phyloP scores from a whole-genome alignment of 37 sponge, comb jelly and placozoan genomes.

The Halichondria panicea region DNA sequence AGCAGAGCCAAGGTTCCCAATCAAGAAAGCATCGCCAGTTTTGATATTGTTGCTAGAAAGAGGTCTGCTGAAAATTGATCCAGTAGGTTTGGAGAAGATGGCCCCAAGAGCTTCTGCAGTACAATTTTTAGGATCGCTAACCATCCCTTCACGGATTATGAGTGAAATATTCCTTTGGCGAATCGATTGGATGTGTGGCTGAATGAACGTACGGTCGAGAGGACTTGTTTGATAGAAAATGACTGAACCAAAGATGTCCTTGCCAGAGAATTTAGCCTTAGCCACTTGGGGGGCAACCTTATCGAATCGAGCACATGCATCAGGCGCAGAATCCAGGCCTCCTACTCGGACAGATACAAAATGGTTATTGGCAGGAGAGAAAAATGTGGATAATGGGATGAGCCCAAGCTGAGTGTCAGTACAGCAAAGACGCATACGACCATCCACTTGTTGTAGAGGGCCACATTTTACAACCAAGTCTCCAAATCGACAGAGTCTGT shows the following conservation, averaged over 20 bases:
- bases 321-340: not conserved
- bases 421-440: conserved; percentile 29
- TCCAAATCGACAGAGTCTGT: conserved; percentile 38
- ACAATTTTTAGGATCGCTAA: not conserved
- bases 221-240: conserved; percentile 52
- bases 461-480: conserved; percentile 63
- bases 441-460: conserved; percentile 2
- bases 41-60: not conserved
- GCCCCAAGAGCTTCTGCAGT: too few relatives aligned
- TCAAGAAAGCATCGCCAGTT: conserved; percentile 26
- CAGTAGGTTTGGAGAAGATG: not conserved
- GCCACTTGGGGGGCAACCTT: conserved; percentile 8
- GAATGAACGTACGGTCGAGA: conserved; percentile 33
- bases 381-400: too few relatives aligned
- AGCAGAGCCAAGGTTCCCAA: conserved; percentile 26
- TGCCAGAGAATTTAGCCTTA: not conserved
- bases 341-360: too few relatives aligned
- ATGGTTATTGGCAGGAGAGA: too few relatives aligned
- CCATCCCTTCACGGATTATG: not conserved
- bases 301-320: conserved; percentile 26
- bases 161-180: not conserved
- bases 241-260: conserved; percentile 18
- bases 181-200: too few relatives aligned
- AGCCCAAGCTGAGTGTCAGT: conserved; percentile 53
- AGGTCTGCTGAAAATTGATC: not conserved